Conservation (phyloP, 2,797 vertebrate genomes). For the Percopsis omiscomaycus region DNA sequence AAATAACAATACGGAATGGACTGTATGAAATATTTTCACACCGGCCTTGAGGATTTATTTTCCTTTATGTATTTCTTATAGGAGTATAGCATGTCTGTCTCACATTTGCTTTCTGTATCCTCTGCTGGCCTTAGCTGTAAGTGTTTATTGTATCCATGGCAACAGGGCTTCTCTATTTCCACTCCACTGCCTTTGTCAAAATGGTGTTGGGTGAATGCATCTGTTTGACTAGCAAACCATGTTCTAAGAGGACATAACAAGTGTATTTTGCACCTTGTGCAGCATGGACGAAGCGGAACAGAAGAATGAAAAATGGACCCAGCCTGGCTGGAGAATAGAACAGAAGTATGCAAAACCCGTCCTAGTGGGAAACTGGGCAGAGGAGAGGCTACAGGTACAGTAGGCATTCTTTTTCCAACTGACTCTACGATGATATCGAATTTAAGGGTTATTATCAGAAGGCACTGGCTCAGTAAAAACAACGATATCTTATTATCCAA, state of each 20-base stretch:
- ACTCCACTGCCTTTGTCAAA: constrained; percentile 34
- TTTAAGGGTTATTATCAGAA: constrained; percentile 3
- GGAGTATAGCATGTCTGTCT: constrained; percentile 24
- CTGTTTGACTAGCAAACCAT: constrained; percentile 37
- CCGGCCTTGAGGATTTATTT: constrained; percentile 23
- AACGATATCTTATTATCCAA: not conserved
- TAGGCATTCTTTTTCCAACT: not conserved
- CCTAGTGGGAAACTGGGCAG: constrained; percentile 77
- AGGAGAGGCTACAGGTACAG: constrained; percentile 76
- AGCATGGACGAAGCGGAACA: constrained; percentile 40
- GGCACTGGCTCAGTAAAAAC: constrained; percentile 2
- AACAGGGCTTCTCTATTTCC: constrained; percentile 59
- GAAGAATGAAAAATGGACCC: constrained; percentile 61
- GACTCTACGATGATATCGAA: not conserved
- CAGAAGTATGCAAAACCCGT: constrained; percentile 74
- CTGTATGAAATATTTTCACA: not conserved
- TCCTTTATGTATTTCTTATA: constrained; percentile 33
- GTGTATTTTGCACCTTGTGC: constrained; percentile 21
- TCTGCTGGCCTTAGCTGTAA: constrained; percentile 38
- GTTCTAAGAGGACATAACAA: constrained; percentile 17
- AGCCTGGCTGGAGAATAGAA: constrained; percentile 72
- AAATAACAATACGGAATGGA: no score
- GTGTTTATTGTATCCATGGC: constrained; percentile 77
- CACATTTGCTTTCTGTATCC: constrained; percentile 29
- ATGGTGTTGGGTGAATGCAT: constrained; percentile 35